phyloP scores from a whole-genome alignment of 2,113 vertebrate genomes.

The Sinocyclocheilus rhinocerous region DNA sequence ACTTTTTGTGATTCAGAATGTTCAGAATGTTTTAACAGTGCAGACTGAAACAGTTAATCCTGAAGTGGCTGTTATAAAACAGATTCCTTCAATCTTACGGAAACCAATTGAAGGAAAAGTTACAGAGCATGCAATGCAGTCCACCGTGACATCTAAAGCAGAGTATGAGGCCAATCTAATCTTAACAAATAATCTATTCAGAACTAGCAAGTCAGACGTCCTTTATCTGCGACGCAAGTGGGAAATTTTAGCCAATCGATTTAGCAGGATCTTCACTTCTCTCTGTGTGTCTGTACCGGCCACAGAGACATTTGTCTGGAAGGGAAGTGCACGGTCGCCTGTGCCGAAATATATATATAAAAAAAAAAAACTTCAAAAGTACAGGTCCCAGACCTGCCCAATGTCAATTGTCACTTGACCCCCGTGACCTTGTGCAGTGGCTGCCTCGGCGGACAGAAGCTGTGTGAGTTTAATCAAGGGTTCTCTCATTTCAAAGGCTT shows the following conservation, averaged over 20 bases:
- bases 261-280: constrained; percentile 20
- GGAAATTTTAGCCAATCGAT: neutral
- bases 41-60: neutral
- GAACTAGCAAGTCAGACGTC: neutral
- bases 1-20: neutral
- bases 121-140: neutral
- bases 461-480: constrained; percentile 73
- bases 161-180: neutral
- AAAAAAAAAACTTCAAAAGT: constrained; percentile 24
- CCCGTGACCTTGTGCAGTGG: constrained; percentile 49
- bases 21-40: no score
- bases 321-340: neutral
- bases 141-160: constrained; percentile 1
- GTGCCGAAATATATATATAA: neutral
- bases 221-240: neutral
- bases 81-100: neutral
- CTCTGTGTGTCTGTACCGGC: neutral
- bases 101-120: neutral
- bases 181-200: neutral
- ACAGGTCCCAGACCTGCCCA: constrained; percentile 63
- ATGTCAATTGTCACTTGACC: constrained; percentile 75
- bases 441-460: constrained; percentile 60
- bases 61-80: neutral
- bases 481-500: constrained; percentile 75
- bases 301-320: neutral